Evolutionary conservation across 1,140 invertebrate species (phyloP).

Genomic region (Mesaphorura yosii): DNA sequence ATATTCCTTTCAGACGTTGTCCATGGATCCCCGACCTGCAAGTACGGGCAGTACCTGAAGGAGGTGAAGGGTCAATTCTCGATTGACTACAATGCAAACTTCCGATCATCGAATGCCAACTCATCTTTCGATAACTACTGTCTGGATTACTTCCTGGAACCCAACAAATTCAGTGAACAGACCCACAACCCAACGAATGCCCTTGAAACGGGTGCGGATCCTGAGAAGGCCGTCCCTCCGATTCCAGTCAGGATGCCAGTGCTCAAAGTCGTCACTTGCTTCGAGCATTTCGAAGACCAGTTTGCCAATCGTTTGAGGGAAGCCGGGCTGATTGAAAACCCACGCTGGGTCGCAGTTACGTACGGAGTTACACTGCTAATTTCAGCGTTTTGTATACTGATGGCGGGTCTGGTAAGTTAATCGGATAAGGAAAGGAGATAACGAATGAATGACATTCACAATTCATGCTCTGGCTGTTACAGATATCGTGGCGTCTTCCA

Average conservation of each 20-base stretch:
- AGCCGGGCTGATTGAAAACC: slow-evolving; percentile 9
- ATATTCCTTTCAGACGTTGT: slow-evolving; percentile 14
- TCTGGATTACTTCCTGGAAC: slow-evolving; percentile 23
- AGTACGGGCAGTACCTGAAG: slow-evolving; percentile 9
- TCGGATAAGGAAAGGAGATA: not conserved
- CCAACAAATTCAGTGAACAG: not conserved
- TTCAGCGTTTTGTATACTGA: slow-evolving; percentile 22
- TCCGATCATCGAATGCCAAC: not conserved
- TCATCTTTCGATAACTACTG: slow-evolving; percentile 25
- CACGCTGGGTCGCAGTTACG: slow-evolving; percentile 7
- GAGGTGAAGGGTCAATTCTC: slow-evolving; percentile 3
- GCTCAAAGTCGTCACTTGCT: slow-evolving; percentile 19
- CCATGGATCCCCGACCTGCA: slow-evolving; percentile 17
- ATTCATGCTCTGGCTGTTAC: not conserved
- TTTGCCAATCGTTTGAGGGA: not conserved
- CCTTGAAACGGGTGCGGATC: not conserved
- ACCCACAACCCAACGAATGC: not conserved
- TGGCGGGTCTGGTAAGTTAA: slow-evolving; percentile 26
- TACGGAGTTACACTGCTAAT: slow-evolving; percentile 20
- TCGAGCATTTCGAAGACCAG: not conserved
- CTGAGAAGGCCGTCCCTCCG: not conserved
- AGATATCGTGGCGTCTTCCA: slow-evolving; percentile 24
- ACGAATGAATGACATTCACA: not conserved
- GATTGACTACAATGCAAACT: slow-evolving; percentile 11
- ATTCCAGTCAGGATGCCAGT: not conserved